Evolutionary conservation across 1,140 invertebrate species (phyloP), one percentile per base, ranked within the genome.

Genomic region (Drosophila yakuba): DNA sequence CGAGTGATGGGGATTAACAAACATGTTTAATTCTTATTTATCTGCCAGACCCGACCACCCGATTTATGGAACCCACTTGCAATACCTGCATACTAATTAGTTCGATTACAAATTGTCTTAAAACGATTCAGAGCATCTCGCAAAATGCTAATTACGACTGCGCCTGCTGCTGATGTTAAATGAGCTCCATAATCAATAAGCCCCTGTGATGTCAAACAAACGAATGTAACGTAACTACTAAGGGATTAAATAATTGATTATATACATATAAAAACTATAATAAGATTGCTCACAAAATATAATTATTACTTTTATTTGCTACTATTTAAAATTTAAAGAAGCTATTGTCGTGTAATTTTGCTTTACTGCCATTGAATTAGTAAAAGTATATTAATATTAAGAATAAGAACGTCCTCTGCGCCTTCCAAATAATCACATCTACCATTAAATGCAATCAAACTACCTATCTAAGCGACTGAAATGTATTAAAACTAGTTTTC

Each of bases 11-110:
- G 44, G 38, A 71, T 71, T 57, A 48, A 17, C 28, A 35, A 71
- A 71, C 68, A 71, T 71, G 68, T 71, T 71, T 58, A 64, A 64
- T 71, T 71, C 60, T 64, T 66, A 64, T 64, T 68, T 71, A 71
- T 71, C 48, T 71, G 28, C 45, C 51, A 55, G 35, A 28, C 59
- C 35, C 35, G 28, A 36, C 62, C 66, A 45, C 48, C 64, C 60
- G 66, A 68, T 54, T 68, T 67, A 68, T 68, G 66, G 66, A 11
- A 2, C 20, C 15, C 62, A 45, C 17, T 67, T 38, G 38, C 47
- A 47, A 67, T 25, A 52, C 62, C 62, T 68, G 66, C 62, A 68
- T 68, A 68, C 62, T 68, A 68, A 68, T 68, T 68, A 54, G 66
- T 54, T 45, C 39, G 47, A 45, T 68, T 67, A 68, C 66, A 67